Percentiles rank a stretch among this genome's conserved stretches.
phyloP scores from a whole-genome alignment of 2,888 invertebrate species.

The Amiota mariae region DNA sequence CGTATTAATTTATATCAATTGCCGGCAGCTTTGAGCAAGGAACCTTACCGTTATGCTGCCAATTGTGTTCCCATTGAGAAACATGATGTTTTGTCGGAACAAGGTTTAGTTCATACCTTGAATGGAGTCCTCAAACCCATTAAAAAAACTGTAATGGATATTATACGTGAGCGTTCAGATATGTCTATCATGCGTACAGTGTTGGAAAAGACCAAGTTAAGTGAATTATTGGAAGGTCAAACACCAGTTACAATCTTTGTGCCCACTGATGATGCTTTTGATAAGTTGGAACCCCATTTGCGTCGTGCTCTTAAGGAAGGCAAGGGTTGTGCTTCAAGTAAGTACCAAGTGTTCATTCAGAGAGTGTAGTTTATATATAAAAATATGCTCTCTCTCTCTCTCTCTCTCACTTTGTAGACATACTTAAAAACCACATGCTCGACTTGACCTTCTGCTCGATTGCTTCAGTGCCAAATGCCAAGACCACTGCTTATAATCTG shows the following conservation, averaged over 20 bases:
- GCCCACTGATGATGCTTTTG: slow-evolving; percentile 80
- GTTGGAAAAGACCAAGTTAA: slow-evolving; percentile 77
- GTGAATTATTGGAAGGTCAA: slow-evolving; percentile 75
- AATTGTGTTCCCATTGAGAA: slow-evolving; percentile 80
- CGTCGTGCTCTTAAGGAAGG: slow-evolving; percentile 76
- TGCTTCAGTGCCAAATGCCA: slow-evolving; percentile 75
- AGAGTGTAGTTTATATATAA: not conserved
- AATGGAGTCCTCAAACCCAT: slow-evolving; percentile 78
- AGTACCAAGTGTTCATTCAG: slow-evolving; percentile 59
- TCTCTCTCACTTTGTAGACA: slow-evolving; percentile 72
- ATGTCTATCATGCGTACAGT: slow-evolving; percentile 76
- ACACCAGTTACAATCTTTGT: slow-evolving; percentile 79
- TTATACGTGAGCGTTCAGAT: slow-evolving; percentile 77
- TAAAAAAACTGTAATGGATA: slow-evolving; percentile 76
- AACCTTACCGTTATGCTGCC: slow-evolving; percentile 75
- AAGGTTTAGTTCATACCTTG: slow-evolving; percentile 80
- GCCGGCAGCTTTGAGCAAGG: slow-evolving; percentile 60
- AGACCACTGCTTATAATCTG: slow-evolving; percentile 71
- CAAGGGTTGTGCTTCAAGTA: slow-evolving; percentile 78
- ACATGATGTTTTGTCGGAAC: slow-evolving; percentile 78
- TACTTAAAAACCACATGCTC: slow-evolving; percentile 80
- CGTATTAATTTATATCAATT: slow-evolving; percentile 71
- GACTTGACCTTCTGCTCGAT: slow-evolving; percentile 80
- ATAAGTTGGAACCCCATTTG: slow-evolving; percentile 75
- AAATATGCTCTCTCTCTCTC: not conserved